These are phyloP conservation scores for Propithecus perrieri DNA, from an alignment of 2,797 vertebrate species.

Conservation along the genomic window DNA sequence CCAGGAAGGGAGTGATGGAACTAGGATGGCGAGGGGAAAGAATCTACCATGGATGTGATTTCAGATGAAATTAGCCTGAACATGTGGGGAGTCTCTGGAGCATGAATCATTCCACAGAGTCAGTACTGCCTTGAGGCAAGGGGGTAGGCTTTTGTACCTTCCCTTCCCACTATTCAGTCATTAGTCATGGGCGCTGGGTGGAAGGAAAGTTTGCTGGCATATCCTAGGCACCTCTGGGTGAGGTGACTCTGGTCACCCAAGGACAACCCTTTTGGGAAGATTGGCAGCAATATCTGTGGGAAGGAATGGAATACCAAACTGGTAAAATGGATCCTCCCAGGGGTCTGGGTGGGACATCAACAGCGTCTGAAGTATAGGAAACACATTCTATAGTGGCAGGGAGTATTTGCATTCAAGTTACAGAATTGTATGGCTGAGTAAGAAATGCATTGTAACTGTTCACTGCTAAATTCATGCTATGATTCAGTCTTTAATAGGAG, in stretches of 20 bases:
- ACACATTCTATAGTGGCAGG: neutral
- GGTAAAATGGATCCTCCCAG: neutral
- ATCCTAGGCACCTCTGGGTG: neutral
- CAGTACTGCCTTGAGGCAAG: neutral
- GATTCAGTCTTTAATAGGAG: constrained; percentile 14
- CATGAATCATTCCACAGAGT: neutral
- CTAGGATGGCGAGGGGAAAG: neutral
- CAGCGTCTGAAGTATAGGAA: neutral
- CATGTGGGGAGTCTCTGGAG: neutral
- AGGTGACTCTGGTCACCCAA: neutral
- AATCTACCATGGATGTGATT: neutral
- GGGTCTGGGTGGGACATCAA: neutral
- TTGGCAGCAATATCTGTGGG: neutral
- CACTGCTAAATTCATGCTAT: neutral
- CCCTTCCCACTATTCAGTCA: neutral
- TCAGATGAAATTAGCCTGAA: neutral
- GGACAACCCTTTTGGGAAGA: neutral
- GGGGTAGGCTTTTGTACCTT: neutral
- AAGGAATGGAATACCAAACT: neutral
- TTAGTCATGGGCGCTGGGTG: neutral
- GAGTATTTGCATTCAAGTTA: neutral
- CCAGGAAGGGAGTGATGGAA: neutral
- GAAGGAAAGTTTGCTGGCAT: fast-evolving
- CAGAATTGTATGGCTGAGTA: neutral
- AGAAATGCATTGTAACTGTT: neutral